Percentiles rank a stretch among this genome's conserved stretches.
Evolutionary conservation across 2,888 invertebrate genomes (phyloP).

Genomic region (Theodoxus fluviatilis): DNA sequence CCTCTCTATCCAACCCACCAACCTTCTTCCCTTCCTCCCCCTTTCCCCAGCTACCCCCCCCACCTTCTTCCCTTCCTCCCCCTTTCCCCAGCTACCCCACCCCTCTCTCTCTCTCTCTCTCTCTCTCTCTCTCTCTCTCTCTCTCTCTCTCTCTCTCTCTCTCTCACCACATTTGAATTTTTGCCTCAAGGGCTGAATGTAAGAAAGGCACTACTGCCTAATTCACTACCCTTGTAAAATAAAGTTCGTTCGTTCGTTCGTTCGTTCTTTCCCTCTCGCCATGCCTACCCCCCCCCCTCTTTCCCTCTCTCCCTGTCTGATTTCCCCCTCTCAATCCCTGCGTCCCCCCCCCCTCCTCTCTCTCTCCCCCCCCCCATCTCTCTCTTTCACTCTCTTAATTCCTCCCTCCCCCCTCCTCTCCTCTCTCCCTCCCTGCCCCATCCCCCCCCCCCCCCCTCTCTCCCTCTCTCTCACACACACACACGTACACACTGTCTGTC

Average conservation of each 20-base stretch:
- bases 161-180: no score
- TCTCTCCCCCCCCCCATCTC: background rate
- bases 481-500: conserved; percentile 14
- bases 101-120: conserved; percentile 25
- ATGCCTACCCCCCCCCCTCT: background rate
- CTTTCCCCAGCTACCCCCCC: conserved; percentile 4
- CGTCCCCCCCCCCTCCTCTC: background rate
- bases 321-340: background rate
- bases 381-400: conserved; percentile 26
- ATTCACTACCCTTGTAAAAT: no score
- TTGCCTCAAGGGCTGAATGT: no score
- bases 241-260: no score
- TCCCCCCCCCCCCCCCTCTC: conserved; percentile 9
- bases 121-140: conserved; percentile 25
- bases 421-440: conserved; percentile 20
- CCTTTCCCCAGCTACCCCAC: background rate
- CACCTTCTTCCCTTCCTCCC: background rate
- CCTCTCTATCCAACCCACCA: conserved; percentile 23
- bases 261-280: background rate
- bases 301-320: conserved; percentile 1
- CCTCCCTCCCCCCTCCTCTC: conserved; percentile 20
- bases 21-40: conserved; percentile 19
- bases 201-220: no score
- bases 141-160: conserved; percentile 22
- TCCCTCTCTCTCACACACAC: conserved; percentile 10